Conservation (phyloP, 2,797 vertebrate species). For the Enteromius unitaeniatus region DNA sequence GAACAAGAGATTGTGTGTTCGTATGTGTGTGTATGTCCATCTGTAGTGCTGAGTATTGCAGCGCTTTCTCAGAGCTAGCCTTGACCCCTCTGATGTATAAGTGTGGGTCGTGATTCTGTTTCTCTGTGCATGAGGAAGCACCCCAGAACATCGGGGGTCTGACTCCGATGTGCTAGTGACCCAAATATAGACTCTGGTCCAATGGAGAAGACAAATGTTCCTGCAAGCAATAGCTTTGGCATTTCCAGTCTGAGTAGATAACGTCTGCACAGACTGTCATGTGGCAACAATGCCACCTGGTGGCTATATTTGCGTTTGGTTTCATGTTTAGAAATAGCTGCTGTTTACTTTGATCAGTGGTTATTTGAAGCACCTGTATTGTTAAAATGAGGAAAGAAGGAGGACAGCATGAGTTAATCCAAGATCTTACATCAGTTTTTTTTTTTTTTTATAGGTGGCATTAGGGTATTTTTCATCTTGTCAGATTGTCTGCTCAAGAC, state of each 20-base stretch:
- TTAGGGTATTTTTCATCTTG: neutral
- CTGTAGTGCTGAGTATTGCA: constrained; percentile 52
- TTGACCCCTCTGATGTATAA: constrained; percentile 66
- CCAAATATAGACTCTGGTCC: constrained; percentile 67
- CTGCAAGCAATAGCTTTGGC: constrained; percentile 13
- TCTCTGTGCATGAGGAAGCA: constrained; percentile 46
- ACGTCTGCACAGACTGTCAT: neutral
- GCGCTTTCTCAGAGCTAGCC: constrained; percentile 42
- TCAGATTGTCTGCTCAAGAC: constrained; percentile 21
- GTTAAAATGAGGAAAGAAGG: neutral
- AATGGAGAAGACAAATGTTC: constrained; percentile 45
- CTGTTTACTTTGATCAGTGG: neutral
- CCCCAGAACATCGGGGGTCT: constrained; percentile 46
- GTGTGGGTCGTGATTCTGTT: constrained; percentile 70
- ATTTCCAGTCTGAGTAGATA: neutral
- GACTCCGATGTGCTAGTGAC: constrained; percentile 70
- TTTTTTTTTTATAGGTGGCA: neutral
- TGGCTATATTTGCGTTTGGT: constrained; percentile 53
- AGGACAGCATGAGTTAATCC: neutral
- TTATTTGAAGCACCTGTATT: neutral
- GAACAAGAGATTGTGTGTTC: neutral
- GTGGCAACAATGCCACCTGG: constrained; percentile 72
- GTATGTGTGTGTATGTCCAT: constrained; percentile 23
- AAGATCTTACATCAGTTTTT: neutral
- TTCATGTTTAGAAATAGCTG: neutral